Evolutionary conservation across 2,797 vertebrate genomes (phyloP).

Genomic region (Acanthopagrus latus): DNA sequence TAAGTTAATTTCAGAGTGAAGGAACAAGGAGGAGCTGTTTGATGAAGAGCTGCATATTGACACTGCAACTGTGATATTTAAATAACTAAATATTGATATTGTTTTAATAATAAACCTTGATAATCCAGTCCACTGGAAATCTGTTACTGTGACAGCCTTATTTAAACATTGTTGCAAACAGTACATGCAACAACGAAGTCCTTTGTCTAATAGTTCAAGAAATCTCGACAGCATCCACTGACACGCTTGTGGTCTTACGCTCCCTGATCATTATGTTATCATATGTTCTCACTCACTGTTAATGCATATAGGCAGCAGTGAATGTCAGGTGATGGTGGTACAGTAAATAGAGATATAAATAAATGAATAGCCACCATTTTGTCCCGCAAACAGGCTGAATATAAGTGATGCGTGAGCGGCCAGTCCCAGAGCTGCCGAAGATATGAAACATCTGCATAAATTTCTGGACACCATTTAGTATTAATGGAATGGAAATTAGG

Average conservation of each 20-base stretch:
- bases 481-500: constrained; percentile 36
- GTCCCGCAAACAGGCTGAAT: constrained; percentile 11
- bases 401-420: constrained; percentile 4
- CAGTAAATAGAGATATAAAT: constrained; percentile 73
- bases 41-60: too few species aligned
- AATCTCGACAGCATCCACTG: not conserved
- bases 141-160: too few species aligned
- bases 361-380: constrained; percentile 61
- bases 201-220: constrained; percentile 2
- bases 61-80: too few species aligned
- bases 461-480: constrained; percentile 17
- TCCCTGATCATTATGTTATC: constrained; percentile 12
- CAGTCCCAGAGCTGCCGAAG: constrained; percentile 9
- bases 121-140: too few species aligned
- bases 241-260: not conserved
- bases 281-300: constrained; percentile 19
- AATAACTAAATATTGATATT: too few species aligned
- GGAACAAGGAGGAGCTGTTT: too few species aligned
- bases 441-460: constrained; percentile 11
- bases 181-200: too few species aligned
- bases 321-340: constrained; percentile 6
- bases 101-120: too few species aligned
- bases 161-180: too few species aligned
- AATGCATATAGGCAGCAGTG: constrained; percentile 1
- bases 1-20: too few species aligned